Conservation (phyloP, 2,113 vertebrate genomes). For the Xiphias gladius region DNA sequence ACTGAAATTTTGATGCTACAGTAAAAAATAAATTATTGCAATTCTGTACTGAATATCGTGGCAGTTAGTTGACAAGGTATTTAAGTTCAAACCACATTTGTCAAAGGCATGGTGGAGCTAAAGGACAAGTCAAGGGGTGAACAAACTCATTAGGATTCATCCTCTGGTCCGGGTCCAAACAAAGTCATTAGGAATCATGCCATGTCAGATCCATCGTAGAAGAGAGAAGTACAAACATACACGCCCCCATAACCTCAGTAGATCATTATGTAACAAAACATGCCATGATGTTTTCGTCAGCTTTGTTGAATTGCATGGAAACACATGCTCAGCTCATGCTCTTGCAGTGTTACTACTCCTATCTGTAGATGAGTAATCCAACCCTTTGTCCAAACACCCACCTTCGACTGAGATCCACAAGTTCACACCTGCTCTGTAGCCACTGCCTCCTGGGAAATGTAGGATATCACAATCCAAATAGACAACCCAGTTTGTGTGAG, state of each 20-base stretch:
- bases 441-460: constrained; percentile 21
- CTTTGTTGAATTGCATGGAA: constrained; percentile 7
- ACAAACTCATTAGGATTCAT: too few relatives aligned
- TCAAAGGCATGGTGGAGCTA: too few relatives aligned
- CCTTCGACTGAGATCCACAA: constrained; percentile 11
- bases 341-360: neutral
- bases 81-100: too few relatives aligned
- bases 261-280: constrained; percentile 25
- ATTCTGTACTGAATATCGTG: too few relatives aligned
- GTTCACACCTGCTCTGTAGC: constrained; percentile 25
- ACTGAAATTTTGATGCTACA: too few relatives aligned
- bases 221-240: neutral
- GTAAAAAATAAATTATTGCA: too few relatives aligned
- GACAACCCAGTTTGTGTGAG: neutral
- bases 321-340: constrained; percentile 8
- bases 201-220: neutral
- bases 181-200: neutral
- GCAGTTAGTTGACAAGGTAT: too few relatives aligned
- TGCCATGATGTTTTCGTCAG: constrained; percentile 19
- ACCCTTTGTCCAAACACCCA: neutral
- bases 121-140: too few relatives aligned
- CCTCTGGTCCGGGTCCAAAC: too few relatives aligned
- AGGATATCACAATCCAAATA: neutral
- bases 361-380: constrained; percentile 38
- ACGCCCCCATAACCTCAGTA: constrained; percentile 12